Percentiles rank a stretch among this genome's conserved stretches.
phyloP scores from a whole-genome alignment of 2,797 vertebrate species.

The Phoeniculus purpureus region DNA sequence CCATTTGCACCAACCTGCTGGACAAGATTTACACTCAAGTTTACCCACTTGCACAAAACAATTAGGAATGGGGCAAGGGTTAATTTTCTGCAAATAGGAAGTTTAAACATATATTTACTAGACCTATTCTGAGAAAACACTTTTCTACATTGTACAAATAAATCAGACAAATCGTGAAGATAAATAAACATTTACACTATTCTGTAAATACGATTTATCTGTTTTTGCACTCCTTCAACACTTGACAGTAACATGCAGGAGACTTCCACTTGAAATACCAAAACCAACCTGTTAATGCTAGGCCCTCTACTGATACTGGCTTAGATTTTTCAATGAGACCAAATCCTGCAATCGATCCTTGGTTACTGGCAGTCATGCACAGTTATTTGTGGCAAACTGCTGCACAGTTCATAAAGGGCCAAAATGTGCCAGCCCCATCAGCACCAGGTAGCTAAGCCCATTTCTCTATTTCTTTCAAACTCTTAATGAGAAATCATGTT shows the following conservation, averaged over 20 bases:
- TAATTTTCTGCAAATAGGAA: slow-evolving; percentile 83
- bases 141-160: slow-evolving; percentile 89
- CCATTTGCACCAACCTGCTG: slow-evolving; percentile 78
- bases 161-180: slow-evolving; percentile 81
- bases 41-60: slow-evolving; percentile 69
- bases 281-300: background rate
- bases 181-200: slow-evolving; percentile 90
- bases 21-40: slow-evolving; percentile 68
- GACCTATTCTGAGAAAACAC: slow-evolving; percentile 84
- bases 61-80: slow-evolving; percentile 70
- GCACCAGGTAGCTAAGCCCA: background rate
- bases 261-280: background rate
- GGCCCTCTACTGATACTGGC: background rate
- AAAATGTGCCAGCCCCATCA: background rate
- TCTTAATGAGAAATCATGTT: background rate
- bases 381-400: background rate
- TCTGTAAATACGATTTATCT: slow-evolving; percentile 70
- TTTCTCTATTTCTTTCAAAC: background rate
- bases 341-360: background rate
- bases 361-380: background rate
- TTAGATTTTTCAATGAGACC: background rate
- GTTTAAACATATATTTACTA: slow-evolving; percentile 88
- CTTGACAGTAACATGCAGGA: background rate
- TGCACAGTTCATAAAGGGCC: background rate
- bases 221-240: slow-evolving; percentile 52